Evolutionary conservation across 2,113 vertebrate species (phyloP).

Genomic region (Strigops habroptila): DNA sequence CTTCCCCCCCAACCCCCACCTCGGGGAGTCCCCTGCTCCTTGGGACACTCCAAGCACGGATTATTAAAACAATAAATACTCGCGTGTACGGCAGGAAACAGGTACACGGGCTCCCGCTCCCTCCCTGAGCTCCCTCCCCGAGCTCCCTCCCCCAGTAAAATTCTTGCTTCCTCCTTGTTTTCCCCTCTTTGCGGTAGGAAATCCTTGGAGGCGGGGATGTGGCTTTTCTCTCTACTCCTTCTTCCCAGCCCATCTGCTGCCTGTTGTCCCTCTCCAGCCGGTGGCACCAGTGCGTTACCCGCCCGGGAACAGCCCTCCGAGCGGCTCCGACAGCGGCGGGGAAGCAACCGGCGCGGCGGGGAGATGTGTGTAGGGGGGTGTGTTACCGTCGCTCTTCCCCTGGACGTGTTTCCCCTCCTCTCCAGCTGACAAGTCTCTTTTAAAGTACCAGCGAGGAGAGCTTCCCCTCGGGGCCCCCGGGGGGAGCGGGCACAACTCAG

Average conservation of each 20-base stretch:
- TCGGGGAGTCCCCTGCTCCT: neutral
- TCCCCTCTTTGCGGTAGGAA: neutral
- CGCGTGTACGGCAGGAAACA: neutral
- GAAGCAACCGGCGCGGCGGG: too few relatives aligned
- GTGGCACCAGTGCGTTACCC: neutral
- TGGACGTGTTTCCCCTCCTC: neutral
- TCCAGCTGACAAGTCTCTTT: neutral
- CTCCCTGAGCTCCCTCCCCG: neutral
- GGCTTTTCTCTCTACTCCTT: neutral
- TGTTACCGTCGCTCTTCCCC: neutral
- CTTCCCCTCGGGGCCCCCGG: too few relatives aligned
- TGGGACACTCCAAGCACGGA: neutral
- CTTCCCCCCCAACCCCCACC: neutral
- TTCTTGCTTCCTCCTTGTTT: neutral
- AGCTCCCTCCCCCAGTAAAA: constrained; percentile 9
- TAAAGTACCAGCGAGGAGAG: neutral
- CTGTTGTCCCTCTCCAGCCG: neutral
- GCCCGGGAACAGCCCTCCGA: neutral
- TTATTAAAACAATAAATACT: constrained; percentile 18
- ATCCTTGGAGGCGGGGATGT: constrained; percentile 5
- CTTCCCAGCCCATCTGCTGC: neutral
- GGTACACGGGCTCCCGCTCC: neutral
- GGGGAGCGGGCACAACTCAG: neutral
- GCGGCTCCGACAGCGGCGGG: neutral
- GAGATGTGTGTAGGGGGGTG: too few relatives aligned